Evolutionary conservation across 35 echinoderm and acorn worm genomes (phyloP), one percentile per base, ranked within the genome.

Genomic region (Antedon bifida): DNA sequence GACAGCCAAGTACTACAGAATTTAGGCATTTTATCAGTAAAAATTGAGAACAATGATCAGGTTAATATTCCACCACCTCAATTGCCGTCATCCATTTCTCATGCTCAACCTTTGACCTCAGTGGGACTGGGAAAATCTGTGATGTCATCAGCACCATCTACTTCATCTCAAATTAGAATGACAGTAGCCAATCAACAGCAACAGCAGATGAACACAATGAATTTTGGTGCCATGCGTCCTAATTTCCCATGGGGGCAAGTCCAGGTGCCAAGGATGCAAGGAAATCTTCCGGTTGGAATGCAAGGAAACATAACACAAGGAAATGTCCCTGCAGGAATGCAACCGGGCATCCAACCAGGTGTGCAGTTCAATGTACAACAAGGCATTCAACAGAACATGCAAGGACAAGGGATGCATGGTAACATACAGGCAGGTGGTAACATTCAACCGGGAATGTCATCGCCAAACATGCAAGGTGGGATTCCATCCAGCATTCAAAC

Each of bases 21-120:
- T 79, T 81, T 99, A 5, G 95, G 95, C 34, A 99, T 99, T 82
- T 78, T 99, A 29, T 90, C 91, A 30, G 90, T 99, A 5, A 90
- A 99, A 82, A 84, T 99, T 73, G 90, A 92, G 31, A 87, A 90
- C 81, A 88, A 91, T 35, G 85, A 92, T 30, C 33, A 38, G 12
- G 36, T 80, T 10, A 34, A 80, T 39, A 34, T 80, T 5, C 78
- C 78, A 38, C 78, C 78, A 38, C 31, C 34, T 5, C 23, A 31
- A 8, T 3, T 29, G 32, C 2, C 30, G 3, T 3, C 30, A 16
- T 30, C 76, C 3, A 21, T 31, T 33, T 33, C 76, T 3, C 76
- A 77, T 12, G n/a, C 39, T 34, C 31, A 34, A 30, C 78, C 78
- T 38, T 10, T 26, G 13, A 11, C 10, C 26, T 7, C 28, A 2